Evolutionary conservation across 2,797 vertebrate species (phyloP).

Genomic region (Telmatherina bonti): DNA sequence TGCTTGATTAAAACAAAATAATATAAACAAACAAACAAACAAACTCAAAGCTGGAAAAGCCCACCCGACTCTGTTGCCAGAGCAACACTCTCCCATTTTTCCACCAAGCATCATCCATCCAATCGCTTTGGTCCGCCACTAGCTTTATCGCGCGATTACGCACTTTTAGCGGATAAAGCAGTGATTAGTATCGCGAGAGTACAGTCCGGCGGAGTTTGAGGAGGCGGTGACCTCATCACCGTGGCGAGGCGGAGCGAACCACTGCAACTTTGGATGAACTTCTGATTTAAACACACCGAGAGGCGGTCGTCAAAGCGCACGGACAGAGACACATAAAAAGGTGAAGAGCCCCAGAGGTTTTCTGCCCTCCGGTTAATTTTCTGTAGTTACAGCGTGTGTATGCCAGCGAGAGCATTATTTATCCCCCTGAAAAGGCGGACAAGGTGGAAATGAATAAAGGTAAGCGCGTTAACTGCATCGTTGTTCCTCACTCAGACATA

Average conservation of each 20-base stretch:
- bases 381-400: slow-evolving; percentile 6
- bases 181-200: slow-evolving; percentile 72
- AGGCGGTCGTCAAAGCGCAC: slow-evolving; percentile 59
- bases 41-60: not conserved
- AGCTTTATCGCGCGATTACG: slow-evolving; percentile 54
- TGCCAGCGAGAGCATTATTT: slow-evolving; percentile 31
- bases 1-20: slow-evolving; percentile 14
- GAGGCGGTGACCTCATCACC: slow-evolving; percentile 77
- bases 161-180: accelerated
- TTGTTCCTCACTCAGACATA: not conserved
- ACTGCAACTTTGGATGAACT: slow-evolving; percentile 86
- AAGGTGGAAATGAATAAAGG: slow-evolving; percentile 72
- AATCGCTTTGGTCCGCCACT: slow-evolving; percentile 4
- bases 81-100: slow-evolving; percentile 63
- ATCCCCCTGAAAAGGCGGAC: slow-evolving; percentile 20
- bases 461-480: slow-evolving; percentile 46
- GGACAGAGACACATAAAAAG: slow-evolving; percentile 30
- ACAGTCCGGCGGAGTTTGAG: slow-evolving; percentile 11
- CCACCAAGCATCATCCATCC: slow-evolving; percentile 21
- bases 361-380: slow-evolving; percentile 13
- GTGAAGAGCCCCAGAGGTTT: slow-evolving; percentile 13
- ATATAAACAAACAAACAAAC: not conserved
- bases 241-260: slow-evolving; percentile 79
- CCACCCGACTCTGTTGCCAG: slow-evolving; percentile 62
- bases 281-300: slow-evolving; percentile 78